Conservation (phyloP, 1,140 invertebrate genomes). For the Drosophila kikkawai region DNA sequence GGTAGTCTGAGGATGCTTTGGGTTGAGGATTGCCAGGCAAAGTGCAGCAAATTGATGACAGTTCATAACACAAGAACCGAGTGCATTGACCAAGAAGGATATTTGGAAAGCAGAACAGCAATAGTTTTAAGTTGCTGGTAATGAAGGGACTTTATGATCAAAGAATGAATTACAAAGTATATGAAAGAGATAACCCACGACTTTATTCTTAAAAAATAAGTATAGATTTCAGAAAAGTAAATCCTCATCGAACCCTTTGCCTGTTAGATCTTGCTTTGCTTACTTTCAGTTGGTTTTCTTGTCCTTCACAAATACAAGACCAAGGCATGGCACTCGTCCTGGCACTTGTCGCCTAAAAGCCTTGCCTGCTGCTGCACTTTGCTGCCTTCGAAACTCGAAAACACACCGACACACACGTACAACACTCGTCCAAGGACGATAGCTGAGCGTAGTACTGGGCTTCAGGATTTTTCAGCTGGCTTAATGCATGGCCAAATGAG, state of each 20-base stretch:
- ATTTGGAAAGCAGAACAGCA: background rate
- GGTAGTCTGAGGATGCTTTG: background rate
- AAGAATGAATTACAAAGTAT: too few relatives aligned
- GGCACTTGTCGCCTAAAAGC: conserved; percentile 53
- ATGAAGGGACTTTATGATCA: too few relatives aligned
- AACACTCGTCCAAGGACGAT: conserved; percentile 19
- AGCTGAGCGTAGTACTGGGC: background rate
- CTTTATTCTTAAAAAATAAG: too few relatives aligned
- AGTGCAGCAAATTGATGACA: conserved; percentile 79
- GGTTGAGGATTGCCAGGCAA: conserved; percentile 9
- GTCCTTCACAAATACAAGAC: background rate
- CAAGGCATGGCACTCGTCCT: conserved; percentile 14
- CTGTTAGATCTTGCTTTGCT: background rate
- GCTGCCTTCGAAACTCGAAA: conserved; percentile 29
- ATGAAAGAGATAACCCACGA: too few relatives aligned
- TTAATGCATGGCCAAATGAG: conserved; percentile 70
- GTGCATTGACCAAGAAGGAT: conserved; percentile 21
- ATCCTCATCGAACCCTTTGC: background rate
- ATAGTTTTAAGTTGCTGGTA: background rate
- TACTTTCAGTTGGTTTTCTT: background rate
- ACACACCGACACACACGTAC: conserved; percentile 22
- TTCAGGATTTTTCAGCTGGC: conserved; percentile 9
- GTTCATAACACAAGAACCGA: conserved; percentile 23
- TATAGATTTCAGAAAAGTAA: too few relatives aligned
- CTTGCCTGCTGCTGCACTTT: conserved; percentile 40